phyloP scores from a whole-genome alignment of 1,140 invertebrate genomes.

The Diorhabda carinulata region DNA sequence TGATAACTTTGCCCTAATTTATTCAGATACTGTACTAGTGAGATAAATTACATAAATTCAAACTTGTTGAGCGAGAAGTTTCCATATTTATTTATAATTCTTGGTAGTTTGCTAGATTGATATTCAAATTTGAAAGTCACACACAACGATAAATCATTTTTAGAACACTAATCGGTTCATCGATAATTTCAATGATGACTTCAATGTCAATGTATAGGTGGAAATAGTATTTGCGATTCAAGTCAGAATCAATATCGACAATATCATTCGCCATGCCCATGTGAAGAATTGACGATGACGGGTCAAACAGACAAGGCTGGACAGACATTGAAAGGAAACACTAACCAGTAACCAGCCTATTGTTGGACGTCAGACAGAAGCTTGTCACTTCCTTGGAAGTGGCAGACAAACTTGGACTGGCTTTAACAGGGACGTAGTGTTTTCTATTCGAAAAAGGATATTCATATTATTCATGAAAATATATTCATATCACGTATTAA shows the following conservation, averaged over 20 bases:
- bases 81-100: too few relatives aligned
- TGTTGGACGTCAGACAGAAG: slow-evolving; percentile 16
- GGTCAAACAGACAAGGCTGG: slow-evolving; percentile 9
- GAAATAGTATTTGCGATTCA: slow-evolving; percentile 5
- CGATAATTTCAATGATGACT: background rate
- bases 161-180: background rate
- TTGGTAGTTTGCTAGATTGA: too few relatives aligned
- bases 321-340: slow-evolving; percentile 12
- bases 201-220: slow-evolving; percentile 11
- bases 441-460: background rate
- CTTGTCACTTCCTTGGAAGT: slow-evolving; percentile 19
- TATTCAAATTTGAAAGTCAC: too few relatives aligned
- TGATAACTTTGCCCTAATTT: too few relatives aligned
- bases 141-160: background rate
- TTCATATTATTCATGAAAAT: too few relatives aligned
- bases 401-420: slow-evolving; percentile 11
- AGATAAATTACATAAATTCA: too few relatives aligned
- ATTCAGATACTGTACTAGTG: too few relatives aligned
- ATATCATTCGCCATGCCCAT: background rate
- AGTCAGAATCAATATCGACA: slow-evolving; percentile 4
- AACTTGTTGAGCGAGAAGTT: too few relatives aligned
- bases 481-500: too few relatives aligned
- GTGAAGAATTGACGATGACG: slow-evolving; percentile 1
- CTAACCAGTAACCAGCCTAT: slow-evolving; percentile 13
- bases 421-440: slow-evolving; percentile 16